Evolutionary conservation across 2,797 vertebrate genomes (phyloP).

Genomic region (Holocentrus rufus): DNA sequence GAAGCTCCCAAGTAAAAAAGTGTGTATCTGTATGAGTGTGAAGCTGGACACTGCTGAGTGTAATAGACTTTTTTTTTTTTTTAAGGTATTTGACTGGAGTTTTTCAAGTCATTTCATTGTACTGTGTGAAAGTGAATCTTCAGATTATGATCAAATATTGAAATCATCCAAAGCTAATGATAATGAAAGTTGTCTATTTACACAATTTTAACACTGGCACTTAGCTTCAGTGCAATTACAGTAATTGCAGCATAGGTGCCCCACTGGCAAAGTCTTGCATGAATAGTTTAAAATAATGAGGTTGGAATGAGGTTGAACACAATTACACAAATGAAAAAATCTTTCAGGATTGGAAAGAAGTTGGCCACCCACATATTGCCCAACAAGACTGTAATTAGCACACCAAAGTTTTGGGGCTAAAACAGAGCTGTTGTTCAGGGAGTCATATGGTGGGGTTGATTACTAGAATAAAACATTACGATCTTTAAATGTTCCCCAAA

Average conservation of each 20-base stretch:
- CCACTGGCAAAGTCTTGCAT: conserved; percentile 14
- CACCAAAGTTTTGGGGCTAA: background rate
- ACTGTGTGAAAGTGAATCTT: background rate
- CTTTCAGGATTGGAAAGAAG: background rate
- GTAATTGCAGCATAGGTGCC: conserved; percentile 53
- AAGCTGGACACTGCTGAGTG: too few relatives aligned
- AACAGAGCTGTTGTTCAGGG: conserved; percentile 5
- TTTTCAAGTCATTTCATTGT: too few relatives aligned
- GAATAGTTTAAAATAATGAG: conserved; percentile 29
- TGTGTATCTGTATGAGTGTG: background rate
- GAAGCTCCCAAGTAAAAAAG: background rate
- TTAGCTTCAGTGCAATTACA: conserved; percentile 43
- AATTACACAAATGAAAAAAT: conserved; percentile 34
- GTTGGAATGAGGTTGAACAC: conserved; percentile 54
- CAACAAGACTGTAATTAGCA: conserved; percentile 8
- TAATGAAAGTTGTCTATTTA: conserved; percentile 20
- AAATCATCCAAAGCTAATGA: background rate
- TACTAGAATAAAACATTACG: background rate
- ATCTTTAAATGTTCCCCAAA: background rate
- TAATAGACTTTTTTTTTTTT: too few relatives aligned
- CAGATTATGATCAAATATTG: background rate
- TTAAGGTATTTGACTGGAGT: too few relatives aligned
- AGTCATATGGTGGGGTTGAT: conserved; percentile 2
- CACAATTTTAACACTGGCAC: conserved; percentile 48
- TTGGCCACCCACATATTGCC: conserved; percentile 21